Base-by-base conservation (phyloP, 2,888 invertebrate species). In the Cetonia aurata region DNA sequence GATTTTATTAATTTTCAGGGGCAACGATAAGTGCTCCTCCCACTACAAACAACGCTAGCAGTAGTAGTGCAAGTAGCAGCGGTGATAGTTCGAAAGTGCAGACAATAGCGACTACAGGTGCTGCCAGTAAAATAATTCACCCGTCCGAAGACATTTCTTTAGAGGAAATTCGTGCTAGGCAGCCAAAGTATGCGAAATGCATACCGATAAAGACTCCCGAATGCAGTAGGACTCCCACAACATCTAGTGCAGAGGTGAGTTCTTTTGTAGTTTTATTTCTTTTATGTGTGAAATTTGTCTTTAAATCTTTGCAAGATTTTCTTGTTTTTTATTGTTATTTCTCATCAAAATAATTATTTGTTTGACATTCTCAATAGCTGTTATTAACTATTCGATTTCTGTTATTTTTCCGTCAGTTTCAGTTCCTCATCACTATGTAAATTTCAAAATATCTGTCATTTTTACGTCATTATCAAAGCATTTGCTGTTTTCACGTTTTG, bases 61-160 rank as follows among this genome's bases (percentile, higher is more conserved):
- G 77, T 57, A 78, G 78, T 31, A 77, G 75, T 53, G 68, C 48
- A 10, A 72, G 69, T 19, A 71, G 69, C 71, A 75, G 71, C 71
- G 70, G 74, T 33, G 78, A 77, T 31, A 72, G 66, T 42, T 74
- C 76, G 60, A 82, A 84, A 80, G 77, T 87, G 83, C 76, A 86
- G 85, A 87, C 92, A 8, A 92, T 94, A 65, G 91, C 91, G 12
- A 90, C 93, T n/a, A 92, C 93, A 6, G 93, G 94, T 52, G 92
- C 95, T 6, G 92, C 94, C 46, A 94, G 95, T 80, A 93, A 93
- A 86, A 97, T 98, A 69, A 90, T 98, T 77, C 98, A 98, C 85
- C 98, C 98, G 0, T 92, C 95, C 0, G 97, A 98, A 83, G 96
- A 96, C 84, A 90, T 96, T 67, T 97, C 97, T 37, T 82, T 96